Base-by-base conservation (phyloP, 2,113 vertebrate species). In the Syngnathus floridae region DNA sequence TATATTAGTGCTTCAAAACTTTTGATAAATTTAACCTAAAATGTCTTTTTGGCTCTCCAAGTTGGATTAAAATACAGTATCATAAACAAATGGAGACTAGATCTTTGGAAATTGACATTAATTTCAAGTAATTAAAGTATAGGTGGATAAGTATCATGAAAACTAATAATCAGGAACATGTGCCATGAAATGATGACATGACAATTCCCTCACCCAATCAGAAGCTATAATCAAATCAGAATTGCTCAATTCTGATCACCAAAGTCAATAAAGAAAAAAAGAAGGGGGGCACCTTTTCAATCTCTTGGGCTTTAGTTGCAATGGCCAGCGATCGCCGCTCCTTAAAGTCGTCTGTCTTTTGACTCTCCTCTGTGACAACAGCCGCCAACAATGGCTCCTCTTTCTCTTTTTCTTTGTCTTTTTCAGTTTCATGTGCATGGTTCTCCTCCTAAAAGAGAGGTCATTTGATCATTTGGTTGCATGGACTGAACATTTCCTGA, bases 261-360 rank as follows among this genome's bases (percentile, higher is more conserved):
- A 51, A 19, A 51, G 6, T 51, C 16, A 14, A 5, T 14, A 1
- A 5, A 17, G 14, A 46, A 46, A 46, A 46, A 17, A 16, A 48
- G 7, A 48, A 1, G 22, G 26, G 52, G 40, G 21, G 17, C 76
- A 98, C 97, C 94, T 96, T 93, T 73, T 98, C 95, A 51, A 99
- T 98, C 71, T 98, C 96, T 83, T 91, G 92, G 57, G 94, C 96
- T 87, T 98, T 99, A 62, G 90, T 76, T 62, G 94, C 89, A 79
- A 98, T 97, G 73, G 94, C 93, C 82, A 91, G 87, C 62, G 93
- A 91, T 64, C 96, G 91, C 40, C 83, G 90, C 48, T 91, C 91
- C 37, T 90, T 84, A 10, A 93, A 91, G 56, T 79, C 88, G 11
- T 93, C 94, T 0, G 87, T 57, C 57, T 92, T 91, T 0, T 85